Evolutionary conservation across 2,113 vertebrate species (phyloP), one percentile per base, ranked within the genome.

Genomic region (Corythornis vintsioides): DNA sequence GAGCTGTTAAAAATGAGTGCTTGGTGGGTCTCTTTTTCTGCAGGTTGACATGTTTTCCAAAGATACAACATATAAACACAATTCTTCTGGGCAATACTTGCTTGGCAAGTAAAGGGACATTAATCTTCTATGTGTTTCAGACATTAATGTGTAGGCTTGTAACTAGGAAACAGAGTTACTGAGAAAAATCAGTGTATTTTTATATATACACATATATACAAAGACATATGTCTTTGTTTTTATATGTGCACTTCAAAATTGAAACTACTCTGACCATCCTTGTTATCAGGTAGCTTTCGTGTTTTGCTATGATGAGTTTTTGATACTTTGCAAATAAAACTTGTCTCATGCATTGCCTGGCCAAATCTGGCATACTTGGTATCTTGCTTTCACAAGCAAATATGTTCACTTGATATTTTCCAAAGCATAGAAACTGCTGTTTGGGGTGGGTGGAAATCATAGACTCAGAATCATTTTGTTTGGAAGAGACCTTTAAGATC

Each of bases 181-280:
- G 47, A 48, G 72, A 69, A 80, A 76, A 61, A 15, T 55, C 22
- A 21, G 19, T 52, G 2, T 38, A 31, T 75, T 65, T 21, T 14
- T 14, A 40, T 24, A 48, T 6, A 28, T 7, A 14, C 2, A 56
- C 0, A 48, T 2, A 16, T 18, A 9, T 4, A 52, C 0, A 6
- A 8, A 48, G 9, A 29, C 5, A 6, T 21, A 24, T 7, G 4
- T 15, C 6, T 6, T 1, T 21, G 13, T 0, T 71, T 59, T 71
- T 59, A 45, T 25, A 26, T 2, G 26, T 10, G 3, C 14, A 16
- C 11, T 59, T 71, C 8, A 63, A 55, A 73, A 25, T 45, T 35
- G 14, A 15, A 7, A 5, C 22, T 47, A 13, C 14, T 82, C 59
- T 80, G 38, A 12, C 11, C 13, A 38, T 20, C 42, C 8, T 5